Evolutionary conservation across 2,888 invertebrate species (phyloP), one percentile per base, ranked within the genome.

Genomic region (Itoplectis maculator): DNA sequence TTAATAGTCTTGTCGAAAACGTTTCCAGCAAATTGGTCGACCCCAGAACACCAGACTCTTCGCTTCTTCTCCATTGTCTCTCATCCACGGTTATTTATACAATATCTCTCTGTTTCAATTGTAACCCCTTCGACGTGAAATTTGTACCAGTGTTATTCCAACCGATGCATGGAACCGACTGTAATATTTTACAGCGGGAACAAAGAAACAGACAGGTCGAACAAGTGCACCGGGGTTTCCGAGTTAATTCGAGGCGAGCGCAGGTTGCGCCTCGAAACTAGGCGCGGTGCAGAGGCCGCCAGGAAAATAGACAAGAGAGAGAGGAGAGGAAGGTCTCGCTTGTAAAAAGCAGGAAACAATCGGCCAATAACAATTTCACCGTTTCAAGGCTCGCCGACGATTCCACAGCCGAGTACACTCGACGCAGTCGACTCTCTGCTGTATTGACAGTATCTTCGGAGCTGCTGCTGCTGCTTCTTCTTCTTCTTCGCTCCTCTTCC

Each of bases 311-410:
- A 47, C 45, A 13, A 45, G 11, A 59, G 49, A 61, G 29, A 45
- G 51, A 56, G 23, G 49, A 51, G 47, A 15, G 79, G 73, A 79
- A 75, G 74, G 61, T 79, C 74, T 72, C 66, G 63, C 51, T 35
- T 69, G 56, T 61, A 78, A 76, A 72, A 79, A 68, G 49, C 75
- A 72, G 79, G 66, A 79, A 84, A 86, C 83, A 86, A 84, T 85
- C 81, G 76, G 40, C 78, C 86, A 85, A 86, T 86, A 86, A 84
- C 74, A 80, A 83, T 85, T 86, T 81, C 81, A 85, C 78, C 78
- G 84, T 77, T 70, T 80, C 82, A 80, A 81, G 78, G 77, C 69
- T 81, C 79, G 76, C 68, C 83, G 74, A 66, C 73, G 79, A 83
- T 83, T 81, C 76, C 63, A 69, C 29, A 49, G 29, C 11, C 51